phyloP scores from a whole-genome alignment of 2,113 vertebrate species.

The Willisornis vidua region DNA sequence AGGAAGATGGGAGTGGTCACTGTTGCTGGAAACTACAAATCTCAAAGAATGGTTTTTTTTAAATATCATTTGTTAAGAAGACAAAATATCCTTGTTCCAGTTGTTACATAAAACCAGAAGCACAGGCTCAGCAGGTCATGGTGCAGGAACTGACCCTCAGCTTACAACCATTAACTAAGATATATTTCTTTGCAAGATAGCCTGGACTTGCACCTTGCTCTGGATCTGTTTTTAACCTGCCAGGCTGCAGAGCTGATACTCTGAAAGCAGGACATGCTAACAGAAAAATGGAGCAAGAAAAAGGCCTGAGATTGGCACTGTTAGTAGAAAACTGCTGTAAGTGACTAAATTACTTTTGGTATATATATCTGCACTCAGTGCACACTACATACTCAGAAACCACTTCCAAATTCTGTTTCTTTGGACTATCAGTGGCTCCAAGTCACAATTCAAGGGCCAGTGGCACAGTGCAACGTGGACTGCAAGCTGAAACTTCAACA shows the following conservation, averaged over 20 bases:
- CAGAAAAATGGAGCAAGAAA: neutral
- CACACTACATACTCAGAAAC: neutral
- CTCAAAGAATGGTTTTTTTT: neutral
- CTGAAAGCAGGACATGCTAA: neutral
- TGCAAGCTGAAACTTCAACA: neutral
- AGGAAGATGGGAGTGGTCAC: neutral
- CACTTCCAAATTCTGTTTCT: neutral
- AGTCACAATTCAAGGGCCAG: neutral
- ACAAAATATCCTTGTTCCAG: neutral
- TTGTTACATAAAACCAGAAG: neutral
- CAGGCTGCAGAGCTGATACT: neutral
- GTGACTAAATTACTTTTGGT: neutral
- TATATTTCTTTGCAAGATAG: neutral
- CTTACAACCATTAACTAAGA: neutral
- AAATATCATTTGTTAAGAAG: neutral
- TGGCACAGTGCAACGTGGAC: neutral
- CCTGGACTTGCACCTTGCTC: neutral
- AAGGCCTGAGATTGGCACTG: neutral
- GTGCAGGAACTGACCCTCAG: neutral
- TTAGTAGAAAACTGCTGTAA: neutral
- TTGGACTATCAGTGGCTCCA: neutral
- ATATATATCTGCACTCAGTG: neutral
- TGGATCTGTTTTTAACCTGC: neutral
- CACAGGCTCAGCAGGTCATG: neutral
- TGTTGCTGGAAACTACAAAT: neutral